Evolutionary conservation across 2,113 vertebrate species (phyloP), one percentile per base, ranked within the genome.

Genomic region (Kryptolebias marmoratus): DNA sequence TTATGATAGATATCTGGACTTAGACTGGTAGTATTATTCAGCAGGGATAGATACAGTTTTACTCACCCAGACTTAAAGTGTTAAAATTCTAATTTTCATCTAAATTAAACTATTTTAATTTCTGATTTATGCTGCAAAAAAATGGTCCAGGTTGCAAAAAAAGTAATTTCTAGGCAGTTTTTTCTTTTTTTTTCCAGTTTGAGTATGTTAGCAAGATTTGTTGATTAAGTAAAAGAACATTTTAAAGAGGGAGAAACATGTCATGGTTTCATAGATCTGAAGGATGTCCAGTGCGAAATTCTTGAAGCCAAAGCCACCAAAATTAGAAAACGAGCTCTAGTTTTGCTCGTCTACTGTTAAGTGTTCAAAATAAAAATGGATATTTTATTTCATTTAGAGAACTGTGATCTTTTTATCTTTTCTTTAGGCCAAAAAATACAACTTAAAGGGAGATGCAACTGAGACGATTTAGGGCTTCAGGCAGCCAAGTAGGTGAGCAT

Each of bases 401-500:
- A n/a, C 8, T 52, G 49, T 52, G 2, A n/a, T 52, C 18, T 52
- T 7, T 52, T 52, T 16, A 15, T 14, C 49, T 56, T 52, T 50
- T 36, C 30, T 36, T 13, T 15, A 28, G 57, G 18, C 28, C 8
- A 18, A 65, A 52, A 60, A 75, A 77, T 65, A 47, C 7, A 15
- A 39, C 75, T 42, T 45, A 22, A 63, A 70, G n/a, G 12, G 15
- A 69, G 48, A 32, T 5, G n/a, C 48, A 61, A 64, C 65, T 28
- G 66, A 48, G 61, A 22, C 5, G 63, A 66, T 66, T 36, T 48
- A 75, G 36, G 53, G 42, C 67, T 47, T n/a, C 53, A 22, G 73
- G 64, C 57, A 63, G 61, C 1, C 39, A 55, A 50, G 50, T 9
- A 69, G 71, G 9, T 61, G 54, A 65, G 1, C 73, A 80, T 73